Conservation (phyloP, 1,140 invertebrate species). For the Brachionus asplanchnoidis region DNA sequence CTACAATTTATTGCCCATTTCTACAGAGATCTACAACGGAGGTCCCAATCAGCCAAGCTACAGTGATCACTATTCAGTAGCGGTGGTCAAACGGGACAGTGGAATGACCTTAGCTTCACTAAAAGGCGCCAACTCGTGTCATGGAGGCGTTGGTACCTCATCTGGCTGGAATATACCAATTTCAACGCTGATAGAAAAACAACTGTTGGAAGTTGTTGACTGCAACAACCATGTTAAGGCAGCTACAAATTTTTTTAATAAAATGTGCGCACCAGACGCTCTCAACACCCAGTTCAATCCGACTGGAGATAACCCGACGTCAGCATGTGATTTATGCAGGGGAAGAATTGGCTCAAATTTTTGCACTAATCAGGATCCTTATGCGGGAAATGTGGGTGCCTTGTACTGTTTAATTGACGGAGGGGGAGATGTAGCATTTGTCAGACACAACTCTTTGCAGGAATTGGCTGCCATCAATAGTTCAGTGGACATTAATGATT, state of each 20-base stretch:
- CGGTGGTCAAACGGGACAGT: conserved; percentile 70
- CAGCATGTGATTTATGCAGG: conserved; percentile 76
- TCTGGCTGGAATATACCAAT: conserved; percentile 90
- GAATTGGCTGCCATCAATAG: conserved; percentile 40
- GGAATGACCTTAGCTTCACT: conserved; percentile 65
- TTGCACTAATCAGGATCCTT: conserved; percentile 81
- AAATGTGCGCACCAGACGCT: conserved; percentile 86
- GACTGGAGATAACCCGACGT: conserved; percentile 69
- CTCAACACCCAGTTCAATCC: conserved; percentile 87
- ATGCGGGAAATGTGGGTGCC: conserved; percentile 79
- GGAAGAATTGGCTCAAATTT: conserved; percentile 60
- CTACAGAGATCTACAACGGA: conserved; percentile 52
- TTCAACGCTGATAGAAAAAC: conserved; percentile 72
- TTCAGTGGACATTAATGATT: conserved; percentile 62
- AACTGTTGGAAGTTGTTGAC: conserved; percentile 70
- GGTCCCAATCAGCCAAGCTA: background rate
- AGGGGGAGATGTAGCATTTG: conserved; percentile 74
- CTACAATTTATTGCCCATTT: conserved; percentile 82
- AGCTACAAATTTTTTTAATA: conserved; percentile 78
- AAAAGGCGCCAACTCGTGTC: conserved; percentile 71
- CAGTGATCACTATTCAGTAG: conserved; percentile 80
- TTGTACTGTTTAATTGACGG: conserved; percentile 72
- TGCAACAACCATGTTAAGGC: conserved; percentile 95
- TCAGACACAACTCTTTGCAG: conserved; percentile 71
- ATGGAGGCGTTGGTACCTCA: conserved; percentile 75